These are phyloP conservation scores for Iguana delicatissima DNA, from an alignment of 2,797 vertebrate species.

Conservation along the genomic window DNA sequence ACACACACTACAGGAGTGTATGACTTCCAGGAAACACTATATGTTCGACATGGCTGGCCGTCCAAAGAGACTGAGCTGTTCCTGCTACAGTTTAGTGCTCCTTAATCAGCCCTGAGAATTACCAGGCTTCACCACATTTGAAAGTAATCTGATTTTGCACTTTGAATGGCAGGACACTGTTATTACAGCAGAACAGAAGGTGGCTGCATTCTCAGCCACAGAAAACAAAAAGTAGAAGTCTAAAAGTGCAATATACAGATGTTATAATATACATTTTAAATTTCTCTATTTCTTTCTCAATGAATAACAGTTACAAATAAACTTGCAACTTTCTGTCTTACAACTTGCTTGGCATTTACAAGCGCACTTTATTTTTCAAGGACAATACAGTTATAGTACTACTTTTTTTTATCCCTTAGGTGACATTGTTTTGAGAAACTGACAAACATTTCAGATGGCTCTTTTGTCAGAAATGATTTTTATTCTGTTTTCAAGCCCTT, in stretches of 20 bases:
- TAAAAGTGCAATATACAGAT: background rate
- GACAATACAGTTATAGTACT: background rate
- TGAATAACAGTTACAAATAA: background rate
- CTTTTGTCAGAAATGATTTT: background rate
- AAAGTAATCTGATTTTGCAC: conserved; percentile 1
- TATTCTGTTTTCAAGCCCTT: background rate
- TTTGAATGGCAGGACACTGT: background rate
- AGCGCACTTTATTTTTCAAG: background rate
- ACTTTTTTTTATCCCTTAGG: background rate
- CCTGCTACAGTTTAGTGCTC: background rate
- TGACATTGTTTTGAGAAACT: background rate
- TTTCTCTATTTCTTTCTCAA: background rate
- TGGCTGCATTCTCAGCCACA: background rate
- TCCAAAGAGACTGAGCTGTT: background rate
- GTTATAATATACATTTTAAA: background rate
- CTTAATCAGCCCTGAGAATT: conserved; percentile 6
- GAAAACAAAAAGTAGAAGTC: background rate
- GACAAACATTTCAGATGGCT: background rate
- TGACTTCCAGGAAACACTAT: background rate
- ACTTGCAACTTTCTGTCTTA: background rate
- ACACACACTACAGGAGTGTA: background rate
- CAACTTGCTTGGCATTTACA: background rate
- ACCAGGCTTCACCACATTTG: background rate
- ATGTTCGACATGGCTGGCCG: background rate
- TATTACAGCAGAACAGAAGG: background rate